Percentiles rank a stretch among this genome's conserved stretches.
Evolutionary conservation across 2,113 vertebrate species (phyloP).

Genomic region (Malurus elegans): DNA sequence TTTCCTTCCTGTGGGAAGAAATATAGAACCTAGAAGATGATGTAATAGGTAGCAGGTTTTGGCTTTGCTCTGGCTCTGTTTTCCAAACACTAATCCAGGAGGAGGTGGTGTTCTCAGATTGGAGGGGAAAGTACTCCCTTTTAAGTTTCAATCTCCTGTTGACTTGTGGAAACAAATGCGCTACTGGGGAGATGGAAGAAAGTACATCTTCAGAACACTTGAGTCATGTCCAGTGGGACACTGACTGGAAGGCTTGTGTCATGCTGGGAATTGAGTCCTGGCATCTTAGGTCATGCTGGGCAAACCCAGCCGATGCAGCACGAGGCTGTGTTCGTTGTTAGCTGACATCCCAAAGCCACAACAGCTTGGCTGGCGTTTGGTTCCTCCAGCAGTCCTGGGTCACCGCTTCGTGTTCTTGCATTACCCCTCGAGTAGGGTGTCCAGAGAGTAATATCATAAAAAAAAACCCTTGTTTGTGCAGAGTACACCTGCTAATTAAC

Average conservation of each 20-base stretch:
- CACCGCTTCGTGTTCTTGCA: not conserved
- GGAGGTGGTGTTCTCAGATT: not conserved
- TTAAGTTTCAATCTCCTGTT: not conserved
- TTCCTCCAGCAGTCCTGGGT: not conserved
- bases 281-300: not conserved
- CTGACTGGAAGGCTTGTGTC: not conserved
- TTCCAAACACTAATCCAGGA: not conserved
- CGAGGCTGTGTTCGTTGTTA: not conserved
- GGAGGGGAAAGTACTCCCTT: not conserved
- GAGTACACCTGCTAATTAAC: not conserved
- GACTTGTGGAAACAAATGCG: not conserved
- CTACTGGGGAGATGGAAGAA: not conserved
- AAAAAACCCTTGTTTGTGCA: not conserved
- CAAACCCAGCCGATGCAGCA: not conserved
- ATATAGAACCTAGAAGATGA: not conserved
- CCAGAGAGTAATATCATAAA: not conserved
- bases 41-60: not conserved
- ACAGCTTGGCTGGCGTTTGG: not conserved
- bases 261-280: not conserved
- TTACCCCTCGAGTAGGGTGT: not conserved
- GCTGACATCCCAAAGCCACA: not conserved
- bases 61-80: not conserved
- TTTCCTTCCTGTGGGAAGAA: not conserved
- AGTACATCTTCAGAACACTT: slow-evolving; percentile 28
- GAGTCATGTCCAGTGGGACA: slow-evolving; percentile 33